Evolutionary conservation across 2,113 vertebrate genomes (phyloP), one percentile per base, ranked within the genome.

Genomic region (Reinhardtius hippoglossoides): DNA sequence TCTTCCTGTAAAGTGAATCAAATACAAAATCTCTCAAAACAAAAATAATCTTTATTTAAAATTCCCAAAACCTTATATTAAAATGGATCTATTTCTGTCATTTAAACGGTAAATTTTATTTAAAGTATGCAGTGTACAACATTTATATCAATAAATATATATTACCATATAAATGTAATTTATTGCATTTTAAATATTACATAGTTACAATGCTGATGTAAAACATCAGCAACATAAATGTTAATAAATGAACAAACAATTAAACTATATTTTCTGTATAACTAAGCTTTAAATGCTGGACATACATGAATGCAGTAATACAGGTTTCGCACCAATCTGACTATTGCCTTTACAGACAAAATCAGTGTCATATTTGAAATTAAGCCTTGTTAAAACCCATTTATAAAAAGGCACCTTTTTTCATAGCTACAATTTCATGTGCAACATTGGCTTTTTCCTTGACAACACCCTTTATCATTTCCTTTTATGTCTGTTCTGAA

Each of bases 171-270:
- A 23, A 3, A 61, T 74, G 6, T 69, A 56, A 15, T 54, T 50
- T 20, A 68, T 26, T 70, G 27, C 31, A n/a, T 4, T 70, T 84
- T 55, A 74, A 24, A 70, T 62, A 74, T 55, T 7, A 27, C 6
- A 67, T 15, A 37, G 5, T 7, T 64, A 37, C n/a, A 37, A 56
- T 50, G 13, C 15, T 40, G 3, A 20, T 50, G n/a, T 55, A 10
- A 20, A 16, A 59, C 42, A 27, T 27, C 5, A 48, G 3, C 31
- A 2, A 50, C 18, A 8, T 55, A 10, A 54, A n/a, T 35, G 23
- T 31, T 60, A 60, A 10, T 35, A 20, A 31, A 20, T 20, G 3
- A 35, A 15, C 15, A 7, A 58, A 27, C 18, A 27, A 31, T 57
- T 26, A 7, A 58, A 27, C 4, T 24, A 24, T 24, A 56, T 5